Evolutionary conservation across 2,113 vertebrate species (phyloP).

Genomic region (Procavia capensis): DNA sequence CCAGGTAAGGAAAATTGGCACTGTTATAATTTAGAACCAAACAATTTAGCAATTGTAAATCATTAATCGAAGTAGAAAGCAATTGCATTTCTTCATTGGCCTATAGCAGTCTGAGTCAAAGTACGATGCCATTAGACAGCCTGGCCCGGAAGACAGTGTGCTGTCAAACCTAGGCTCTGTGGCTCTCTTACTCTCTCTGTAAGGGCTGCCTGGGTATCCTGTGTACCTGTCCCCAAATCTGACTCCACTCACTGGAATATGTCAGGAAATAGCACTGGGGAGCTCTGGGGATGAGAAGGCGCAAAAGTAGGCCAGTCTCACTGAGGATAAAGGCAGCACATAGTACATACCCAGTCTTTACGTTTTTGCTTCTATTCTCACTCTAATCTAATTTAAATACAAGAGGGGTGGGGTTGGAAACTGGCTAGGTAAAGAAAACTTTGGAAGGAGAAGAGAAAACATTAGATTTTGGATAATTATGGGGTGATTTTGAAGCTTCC

Average conservation of each 20-base stretch:
- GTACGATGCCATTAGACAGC: not conserved
- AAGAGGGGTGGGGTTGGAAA: not conserved
- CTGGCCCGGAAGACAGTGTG: not conserved
- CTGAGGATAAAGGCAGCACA: not conserved
- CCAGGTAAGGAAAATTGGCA: not conserved
- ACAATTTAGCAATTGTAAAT: not conserved
- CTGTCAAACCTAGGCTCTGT: not conserved
- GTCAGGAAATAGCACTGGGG: not conserved
- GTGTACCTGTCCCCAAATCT: not conserved
- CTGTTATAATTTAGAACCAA: not conserved
- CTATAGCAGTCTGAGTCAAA: not conserved
- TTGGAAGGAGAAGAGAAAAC: not conserved
- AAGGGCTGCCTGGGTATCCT: not conserved
- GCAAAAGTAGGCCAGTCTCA: not conserved
- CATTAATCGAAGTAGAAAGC: constrained; percentile 5
- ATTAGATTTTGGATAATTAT: not conserved
- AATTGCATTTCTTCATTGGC: not conserved
- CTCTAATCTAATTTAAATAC: not conserved
- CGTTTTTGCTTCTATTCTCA: not conserved
- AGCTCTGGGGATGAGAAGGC: too few species aligned
- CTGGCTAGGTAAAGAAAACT: not conserved
- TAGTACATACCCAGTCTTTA: not conserved
- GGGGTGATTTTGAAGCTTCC: not conserved
- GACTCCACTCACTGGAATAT: not conserved
- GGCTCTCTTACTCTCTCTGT: not conserved